Base-by-base conservation (phyloP, 2,888 invertebrate species). In the Flexamia atlantica region DNA sequence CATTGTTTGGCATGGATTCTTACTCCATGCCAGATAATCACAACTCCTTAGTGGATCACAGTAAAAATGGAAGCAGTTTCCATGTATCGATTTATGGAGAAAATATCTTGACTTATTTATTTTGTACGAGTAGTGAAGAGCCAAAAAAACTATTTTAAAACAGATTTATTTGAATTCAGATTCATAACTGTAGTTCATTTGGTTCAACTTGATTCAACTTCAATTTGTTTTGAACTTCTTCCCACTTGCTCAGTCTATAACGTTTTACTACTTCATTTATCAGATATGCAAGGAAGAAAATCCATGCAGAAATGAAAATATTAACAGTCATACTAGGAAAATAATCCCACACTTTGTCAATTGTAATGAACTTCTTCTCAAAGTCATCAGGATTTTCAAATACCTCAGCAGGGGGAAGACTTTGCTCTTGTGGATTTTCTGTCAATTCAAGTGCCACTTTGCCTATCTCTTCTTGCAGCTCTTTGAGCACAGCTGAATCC, bases 401-500 rank as follows among this genome's bases (percentile, higher is more conserved):
- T 17, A 64, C 25, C 30, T 64, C 28, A 10, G 30, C 14, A 17
- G 64, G 64, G 17, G 64, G n/a, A 28, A 28, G 25, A 4, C 10
- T 23, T 53, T 30, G 7, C 7, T 64, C 64, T 9, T 64, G 9
- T 14, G 64, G 5, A 60, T 7, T 60, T 25, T 60, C 60, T 1
- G 64, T 36, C 1, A 76, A 25, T 14, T 76, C 76, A 0, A 50
- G 14, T 46, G 23, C 76, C 40, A 42, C 32, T 53, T 57, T 57
- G 57, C 32, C 28, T 30, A 79, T 79, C 20, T 57, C 79, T 57
- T 20, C 57, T 30, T 57, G 17, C 30, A 79, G 36, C 20, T 79
- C 79, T 0, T 36, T 14, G 7, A 79, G 50, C 17, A 79, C 79
- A 32, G 79, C 57, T 20, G 50, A 57, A 30, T 79, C 79, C 32